phyloP scores from a whole-genome alignment of 2,888 invertebrate species.

The Cryptus armator region DNA sequence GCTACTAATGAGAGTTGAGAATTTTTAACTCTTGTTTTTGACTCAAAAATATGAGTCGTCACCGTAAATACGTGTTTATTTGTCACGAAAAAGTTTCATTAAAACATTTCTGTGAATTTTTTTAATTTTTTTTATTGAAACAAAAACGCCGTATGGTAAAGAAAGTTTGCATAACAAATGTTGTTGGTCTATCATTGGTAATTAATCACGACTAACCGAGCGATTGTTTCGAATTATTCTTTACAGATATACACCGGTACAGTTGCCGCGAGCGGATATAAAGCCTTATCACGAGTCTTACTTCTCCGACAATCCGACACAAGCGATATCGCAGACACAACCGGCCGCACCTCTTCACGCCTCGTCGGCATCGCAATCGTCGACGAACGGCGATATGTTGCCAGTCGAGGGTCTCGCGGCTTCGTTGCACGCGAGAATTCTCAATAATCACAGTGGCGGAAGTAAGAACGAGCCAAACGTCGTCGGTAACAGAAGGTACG shows the following conservation, averaged over 20 bases:
- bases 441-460: conserved; percentile 87
- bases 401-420: conserved; percentile 91
- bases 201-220: not conserved
- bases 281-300: conserved; percentile 91
- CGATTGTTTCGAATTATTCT: conserved; percentile 10
- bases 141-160: not conserved
- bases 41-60: too few relatives aligned
- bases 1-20: too few relatives aligned
- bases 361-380: conserved; percentile 76
- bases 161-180: not conserved
- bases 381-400: conserved; percentile 81
- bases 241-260: conserved; percentile 86
- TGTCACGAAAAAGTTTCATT: too few relatives aligned
- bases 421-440: conserved; percentile 92
- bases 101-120: too few relatives aligned
- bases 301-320: conserved; percentile 87
- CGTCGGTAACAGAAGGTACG: conserved; percentile 77
- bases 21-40: too few relatives aligned
- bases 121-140: not conserved
- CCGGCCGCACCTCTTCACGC: conserved; percentile 81
- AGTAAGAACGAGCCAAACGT: conserved; percentile 80
- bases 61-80: too few relatives aligned
- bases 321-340: conserved; percentile 75
- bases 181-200: not conserved
- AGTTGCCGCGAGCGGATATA: conserved; percentile 89